phyloP scores from a whole-genome alignment of 2,888 invertebrate genomes.

The Balanococcus diminutus region DNA sequence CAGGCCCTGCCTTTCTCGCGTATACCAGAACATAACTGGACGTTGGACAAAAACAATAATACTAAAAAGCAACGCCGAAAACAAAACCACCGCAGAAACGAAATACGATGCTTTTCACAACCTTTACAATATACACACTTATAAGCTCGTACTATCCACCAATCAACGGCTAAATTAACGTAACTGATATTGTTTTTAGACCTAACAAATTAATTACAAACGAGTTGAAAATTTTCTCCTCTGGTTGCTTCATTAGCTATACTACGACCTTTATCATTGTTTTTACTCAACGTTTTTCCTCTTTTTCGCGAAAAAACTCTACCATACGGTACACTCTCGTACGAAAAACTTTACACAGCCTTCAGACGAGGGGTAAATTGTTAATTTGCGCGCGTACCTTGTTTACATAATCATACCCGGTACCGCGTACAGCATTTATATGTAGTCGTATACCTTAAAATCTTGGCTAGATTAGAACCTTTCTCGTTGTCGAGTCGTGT shows the following conservation, averaged over 20 bases:
- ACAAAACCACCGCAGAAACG: neutral
- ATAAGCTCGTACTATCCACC: neutral
- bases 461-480: neutral
- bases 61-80: neutral
- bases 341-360: neutral
- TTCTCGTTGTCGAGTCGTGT: neutral
- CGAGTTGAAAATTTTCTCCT: neutral
- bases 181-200: constrained; percentile 27
- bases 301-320: neutral
- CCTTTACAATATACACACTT: neutral
- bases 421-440: neutral
- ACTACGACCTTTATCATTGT: neutral
- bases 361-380: no score
- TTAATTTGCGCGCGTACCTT: neutral
- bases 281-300: neutral
- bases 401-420: neutral
- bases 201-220: constrained; percentile 37
- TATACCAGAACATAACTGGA: neutral
- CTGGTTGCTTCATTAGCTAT: neutral
- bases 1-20: neutral
- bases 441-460: neutral
- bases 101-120: neutral
- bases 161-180: constrained; percentile 17
- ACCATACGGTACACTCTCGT: neutral
- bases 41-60: neutral